Evolutionary conservation across 2,888 invertebrate species (phyloP), one percentile per base, ranked within the genome.

Genomic region (Smittia aterrima): DNA sequence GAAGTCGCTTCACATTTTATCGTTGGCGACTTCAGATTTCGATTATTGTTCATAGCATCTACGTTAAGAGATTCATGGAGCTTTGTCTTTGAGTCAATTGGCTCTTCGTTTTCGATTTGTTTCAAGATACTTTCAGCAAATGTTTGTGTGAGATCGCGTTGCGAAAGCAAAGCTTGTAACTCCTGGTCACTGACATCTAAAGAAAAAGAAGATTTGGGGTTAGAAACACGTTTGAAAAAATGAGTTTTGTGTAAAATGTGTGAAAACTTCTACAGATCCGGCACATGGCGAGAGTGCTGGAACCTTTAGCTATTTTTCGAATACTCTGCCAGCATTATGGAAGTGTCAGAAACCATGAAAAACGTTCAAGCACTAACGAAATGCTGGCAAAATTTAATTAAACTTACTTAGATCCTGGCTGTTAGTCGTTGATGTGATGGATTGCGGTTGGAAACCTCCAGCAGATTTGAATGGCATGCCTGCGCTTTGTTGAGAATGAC

Each of bases 121-220:
- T 94, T 92, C 74, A 96, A 84, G 75, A 96, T 84, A 83, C 96
- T 94, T 82, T 96, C 96, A 58, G 95, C 93, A 76, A 95, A 85
- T 47, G 92, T 90, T 75, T 93, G 91, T 0, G 90, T 87, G 68
- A 90, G 77, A 79, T 91, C 91, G 78, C 90, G 90, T 77, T 90
- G 89, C 0, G 90, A 89, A n/a, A 92, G 82, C 53, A 92, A 82
- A 76, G 89, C 90, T 77, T 89, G 89, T 41, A 92, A 81, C 78
- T 92, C 91, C 80, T 90, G 89, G 78, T 91, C 91, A 77, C 87
- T 88, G 1, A 89, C 87, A 74, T 86, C 86, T 80, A 70, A 74
- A 77, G 77, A 75, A 16, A 16, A 66, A n/a, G 13, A 53, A 27
- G 20, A 27, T 54, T 47, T 47, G 47, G 16, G 16, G n/a, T 68